These are phyloP conservation scores for Prosapia bicincta DNA, from an alignment of 2,888 invertebrate species.

Conservation along the genomic window DNA sequence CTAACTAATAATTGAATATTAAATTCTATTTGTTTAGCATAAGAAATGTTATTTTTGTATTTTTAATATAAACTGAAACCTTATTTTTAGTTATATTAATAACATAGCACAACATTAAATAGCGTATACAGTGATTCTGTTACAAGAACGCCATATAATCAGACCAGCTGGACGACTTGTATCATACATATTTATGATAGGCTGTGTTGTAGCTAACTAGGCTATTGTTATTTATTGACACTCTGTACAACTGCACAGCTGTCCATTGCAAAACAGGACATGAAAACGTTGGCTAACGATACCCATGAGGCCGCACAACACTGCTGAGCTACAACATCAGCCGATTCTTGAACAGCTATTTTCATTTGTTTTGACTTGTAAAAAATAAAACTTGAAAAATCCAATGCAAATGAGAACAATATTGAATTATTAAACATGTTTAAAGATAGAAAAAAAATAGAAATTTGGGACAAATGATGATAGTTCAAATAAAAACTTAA, in stretches of 20 bases:
- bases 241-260: background rate
- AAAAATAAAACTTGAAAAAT: too few species aligned
- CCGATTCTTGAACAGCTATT: background rate
- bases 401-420: too few species aligned
- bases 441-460: too few species aligned
- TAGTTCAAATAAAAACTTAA: too few species aligned
- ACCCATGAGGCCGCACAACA: background rate
- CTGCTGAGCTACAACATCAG: background rate
- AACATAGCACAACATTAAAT: too few species aligned
- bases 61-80: too few species aligned
- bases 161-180: background rate
- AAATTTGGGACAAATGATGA: too few species aligned
- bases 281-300: slow-evolving; percentile 2
- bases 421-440: too few species aligned
- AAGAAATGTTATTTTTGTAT: too few species aligned
- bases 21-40: too few species aligned
- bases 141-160: background rate
- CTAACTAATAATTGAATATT: too few species aligned
- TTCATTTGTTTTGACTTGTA: background rate
- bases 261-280: background rate
- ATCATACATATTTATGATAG: background rate
- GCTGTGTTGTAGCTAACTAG: background rate
- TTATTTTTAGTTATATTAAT: too few species aligned
- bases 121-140: background rate
- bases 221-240: background rate